Evolutionary conservation across 2,888 invertebrate species (phyloP).

Genomic region (Rhyacophila evoluta): DNA sequence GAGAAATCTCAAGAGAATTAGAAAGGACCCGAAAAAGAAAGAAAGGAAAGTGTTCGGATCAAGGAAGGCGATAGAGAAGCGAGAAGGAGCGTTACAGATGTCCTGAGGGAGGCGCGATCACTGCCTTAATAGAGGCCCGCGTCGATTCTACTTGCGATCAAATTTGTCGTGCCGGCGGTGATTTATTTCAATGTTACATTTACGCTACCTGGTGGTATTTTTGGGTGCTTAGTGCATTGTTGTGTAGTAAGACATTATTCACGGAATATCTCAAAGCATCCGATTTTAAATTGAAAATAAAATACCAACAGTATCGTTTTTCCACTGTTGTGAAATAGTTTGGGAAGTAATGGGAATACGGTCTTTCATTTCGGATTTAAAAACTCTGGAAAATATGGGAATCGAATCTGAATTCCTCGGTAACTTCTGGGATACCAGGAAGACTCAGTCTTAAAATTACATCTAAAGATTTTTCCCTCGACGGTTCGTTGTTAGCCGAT

Average conservation of each 20-base stretch:
- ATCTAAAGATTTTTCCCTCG: no score
- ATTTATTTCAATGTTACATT: slow-evolving; percentile 46
- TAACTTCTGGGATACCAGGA: no score
- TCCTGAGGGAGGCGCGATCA: slow-evolving; percentile 40
- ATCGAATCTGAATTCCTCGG: no score
- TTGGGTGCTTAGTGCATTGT: not conserved
- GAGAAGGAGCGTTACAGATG: slow-evolving; percentile 35
- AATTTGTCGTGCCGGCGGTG: slow-evolving; percentile 35
- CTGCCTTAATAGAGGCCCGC: slow-evolving; percentile 41
- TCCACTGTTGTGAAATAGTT: no score
- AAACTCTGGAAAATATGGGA: no score
- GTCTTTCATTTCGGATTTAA: no score
- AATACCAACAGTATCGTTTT: no score
- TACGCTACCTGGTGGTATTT: not conserved
- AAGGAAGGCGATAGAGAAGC: slow-evolving; percentile 23
- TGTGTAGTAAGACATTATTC: not conserved
- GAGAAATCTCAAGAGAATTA: slow-evolving; percentile 29
- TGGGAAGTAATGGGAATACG: no score
- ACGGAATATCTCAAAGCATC: not conserved
- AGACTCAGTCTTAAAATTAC: no score
- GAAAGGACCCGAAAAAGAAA: not conserved
- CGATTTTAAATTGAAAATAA: no score
- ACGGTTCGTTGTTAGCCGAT: no score
- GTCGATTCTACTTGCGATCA: slow-evolving; percentile 40
- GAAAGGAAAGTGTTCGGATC: slow-evolving; percentile 37